These are phyloP conservation scores for Elaphurus davidianus DNA, from an alignment of 2,113 vertebrate species.

Conservation along the genomic window DNA sequence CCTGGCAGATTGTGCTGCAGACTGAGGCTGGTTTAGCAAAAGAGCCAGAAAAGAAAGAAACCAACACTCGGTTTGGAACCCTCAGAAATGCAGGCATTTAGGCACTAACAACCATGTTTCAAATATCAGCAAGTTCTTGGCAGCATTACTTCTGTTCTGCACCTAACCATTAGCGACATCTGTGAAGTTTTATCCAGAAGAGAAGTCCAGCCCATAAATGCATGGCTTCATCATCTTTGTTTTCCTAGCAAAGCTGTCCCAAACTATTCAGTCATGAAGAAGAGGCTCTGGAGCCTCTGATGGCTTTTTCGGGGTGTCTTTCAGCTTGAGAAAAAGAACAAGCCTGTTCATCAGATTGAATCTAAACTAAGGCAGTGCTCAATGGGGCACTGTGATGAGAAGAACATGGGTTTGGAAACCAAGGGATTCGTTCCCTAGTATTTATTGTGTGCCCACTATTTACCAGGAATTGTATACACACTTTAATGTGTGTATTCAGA, in stretches of 20 bases:
- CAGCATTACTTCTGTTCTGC: fast-evolving
- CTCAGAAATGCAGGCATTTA: not conserved
- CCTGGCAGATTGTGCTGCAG: not conserved
- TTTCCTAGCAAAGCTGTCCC: not conserved
- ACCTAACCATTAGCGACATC: not conserved
- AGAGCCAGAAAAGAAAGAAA: not conserved
- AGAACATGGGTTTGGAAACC: not conserved
- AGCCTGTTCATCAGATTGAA: not conserved
- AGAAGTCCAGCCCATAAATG: not conserved
- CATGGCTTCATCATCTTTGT: not conserved
- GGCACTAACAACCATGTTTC: not conserved
- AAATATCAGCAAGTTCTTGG: not conserved
- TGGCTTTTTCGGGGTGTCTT: not conserved
- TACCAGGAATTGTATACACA: not conserved
- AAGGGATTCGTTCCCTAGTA: too few relatives aligned
- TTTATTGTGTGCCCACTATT: not conserved
- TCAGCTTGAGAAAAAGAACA: not conserved
- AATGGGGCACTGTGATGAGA: not conserved
- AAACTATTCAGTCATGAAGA: not conserved
- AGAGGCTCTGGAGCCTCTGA: not conserved
- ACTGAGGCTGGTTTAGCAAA: not conserved
- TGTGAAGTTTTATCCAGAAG: not conserved
- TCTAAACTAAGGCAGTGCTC: not conserved
- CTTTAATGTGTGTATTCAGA: not conserved
- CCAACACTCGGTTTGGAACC: not conserved